Evolutionary conservation across 92 coral and sea anemone species (phyloP), one percentile per base, ranked within the genome.

Genomic region (Porites rus): DNA sequence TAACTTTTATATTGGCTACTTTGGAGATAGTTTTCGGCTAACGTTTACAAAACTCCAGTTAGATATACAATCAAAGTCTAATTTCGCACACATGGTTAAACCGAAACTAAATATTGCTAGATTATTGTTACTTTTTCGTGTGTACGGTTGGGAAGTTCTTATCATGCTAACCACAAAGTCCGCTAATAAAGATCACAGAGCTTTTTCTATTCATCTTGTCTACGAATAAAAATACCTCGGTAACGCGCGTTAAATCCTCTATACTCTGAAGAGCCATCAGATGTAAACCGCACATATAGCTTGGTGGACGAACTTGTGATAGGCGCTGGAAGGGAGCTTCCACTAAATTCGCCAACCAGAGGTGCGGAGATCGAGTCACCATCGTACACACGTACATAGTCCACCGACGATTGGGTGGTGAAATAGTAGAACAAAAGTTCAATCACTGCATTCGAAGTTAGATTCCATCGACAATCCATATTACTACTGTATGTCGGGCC

Each of bases 381-480:
- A 46, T 78, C 80, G 73, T 78, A 72, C 53, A 78, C 65, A 19
- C 28, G 51, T 17, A 86, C 62, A 68, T 51, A 74, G 62, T 85
- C 89, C 6, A 51, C 59, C 17, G 76, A 75, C 1, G 54, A 10
- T 43, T 85, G 77, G 59, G 90, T 87, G 10, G n/a, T 8, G 59
- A 87, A 79, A 8, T 7, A n/a, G 0, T n/a, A 17, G 54, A 87
- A 87, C 7, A 28, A 20, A 2, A 87, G 67, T 16, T 51, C 38
- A 5, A 87, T 67, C 56, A 51, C 61, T 7, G 85, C 51, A 58
- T 87, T 87, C 21, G 90, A 87, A 59, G 81, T 77, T 59, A 87
- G 22, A 19, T 60, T 79, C 85, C 86, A 87, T 51, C 18, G 1
- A 19, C 66, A 59, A 1, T 72, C 54, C 38, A n/a, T 1, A 22